Percentiles rank a stretch among this genome's conserved stretches.
phyloP scores from a whole-genome alignment of 2,888 invertebrate genomes.

The Apodemia duryi region DNA sequence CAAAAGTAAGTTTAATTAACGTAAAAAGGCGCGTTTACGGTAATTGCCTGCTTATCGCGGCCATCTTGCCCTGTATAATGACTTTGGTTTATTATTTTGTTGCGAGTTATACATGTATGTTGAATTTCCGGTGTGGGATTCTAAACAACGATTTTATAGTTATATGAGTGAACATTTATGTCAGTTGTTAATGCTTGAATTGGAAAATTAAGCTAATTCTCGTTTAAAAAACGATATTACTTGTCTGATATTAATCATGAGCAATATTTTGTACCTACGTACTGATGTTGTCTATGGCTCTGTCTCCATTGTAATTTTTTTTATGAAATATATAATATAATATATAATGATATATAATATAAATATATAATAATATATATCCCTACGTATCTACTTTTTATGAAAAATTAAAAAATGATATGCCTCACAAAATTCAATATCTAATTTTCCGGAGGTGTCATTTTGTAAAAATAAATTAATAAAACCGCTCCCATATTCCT shows the following conservation, averaged over 20 bases:
- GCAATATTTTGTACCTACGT: not conserved
- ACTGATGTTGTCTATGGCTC: not conserved
- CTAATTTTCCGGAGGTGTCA: no score
- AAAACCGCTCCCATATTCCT: no score
- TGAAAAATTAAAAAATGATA: no score
- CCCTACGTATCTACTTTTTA: no score
- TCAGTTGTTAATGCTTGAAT: constrained; percentile 3
- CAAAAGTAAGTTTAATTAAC: constrained; percentile 76
- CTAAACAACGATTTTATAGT: constrained; percentile 66
- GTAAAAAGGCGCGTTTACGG: constrained; percentile 76
- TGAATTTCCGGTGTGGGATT: constrained; percentile 58
- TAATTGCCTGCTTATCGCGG: constrained; percentile 64
- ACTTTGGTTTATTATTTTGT: constrained; percentile 76
- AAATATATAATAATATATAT: no score
- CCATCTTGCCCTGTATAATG: constrained; percentile 70
- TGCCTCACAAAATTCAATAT: no score
- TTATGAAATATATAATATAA: no score
- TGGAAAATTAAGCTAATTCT: constrained; percentile 12
- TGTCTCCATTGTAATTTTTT: no score
- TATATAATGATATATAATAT: no score
- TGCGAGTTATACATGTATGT: constrained; percentile 57
- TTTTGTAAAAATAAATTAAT: no score
- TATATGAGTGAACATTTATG: constrained; percentile 44
- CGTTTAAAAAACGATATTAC: constrained; percentile 11
- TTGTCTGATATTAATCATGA: not conserved